phyloP scores from a whole-genome alignment of 2,888 invertebrate species.

The Ommatoiulus sabulosus region DNA sequence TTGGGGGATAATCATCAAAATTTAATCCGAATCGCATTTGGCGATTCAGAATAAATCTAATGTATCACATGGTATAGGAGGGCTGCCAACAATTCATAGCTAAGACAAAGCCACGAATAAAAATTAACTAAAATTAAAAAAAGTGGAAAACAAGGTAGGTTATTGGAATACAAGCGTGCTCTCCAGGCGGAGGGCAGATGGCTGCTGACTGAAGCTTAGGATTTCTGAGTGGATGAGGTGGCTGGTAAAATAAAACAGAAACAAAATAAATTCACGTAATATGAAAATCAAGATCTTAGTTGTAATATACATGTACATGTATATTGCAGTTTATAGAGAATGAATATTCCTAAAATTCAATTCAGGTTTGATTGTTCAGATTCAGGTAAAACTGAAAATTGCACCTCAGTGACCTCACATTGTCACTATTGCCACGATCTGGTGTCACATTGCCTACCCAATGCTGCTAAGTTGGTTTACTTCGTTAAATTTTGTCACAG shows the following conservation, averaged over 20 bases:
- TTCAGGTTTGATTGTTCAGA: no score
- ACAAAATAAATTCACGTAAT: not conserved
- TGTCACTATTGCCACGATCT: no score
- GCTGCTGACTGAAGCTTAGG: constrained; percentile 40
- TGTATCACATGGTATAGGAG: not conserved
- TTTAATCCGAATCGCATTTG: not conserved
- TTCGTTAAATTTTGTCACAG: no score
- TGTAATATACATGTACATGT: not conserved
- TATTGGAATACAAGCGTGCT: constrained; percentile 3
- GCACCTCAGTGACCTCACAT: no score
- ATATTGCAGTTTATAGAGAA: not conserved
- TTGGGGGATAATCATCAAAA: not conserved
- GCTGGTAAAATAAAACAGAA: constrained; percentile 29
- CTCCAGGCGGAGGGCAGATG: not conserved
- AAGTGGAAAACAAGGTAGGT: not conserved
- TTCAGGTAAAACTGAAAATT: no score
- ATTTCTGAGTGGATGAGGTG: constrained; percentile 40
- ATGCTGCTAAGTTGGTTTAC: no score
- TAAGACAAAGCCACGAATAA: not conserved
- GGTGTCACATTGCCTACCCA: no score
- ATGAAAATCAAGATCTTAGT: not conserved
- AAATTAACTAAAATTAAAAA: not conserved
- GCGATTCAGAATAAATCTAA: not conserved
- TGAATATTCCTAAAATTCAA: not conserved
- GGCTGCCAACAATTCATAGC: not conserved